Conservation (phyloP, 2,888 invertebrate genomes). For the Malthinus flaveolus region DNA sequence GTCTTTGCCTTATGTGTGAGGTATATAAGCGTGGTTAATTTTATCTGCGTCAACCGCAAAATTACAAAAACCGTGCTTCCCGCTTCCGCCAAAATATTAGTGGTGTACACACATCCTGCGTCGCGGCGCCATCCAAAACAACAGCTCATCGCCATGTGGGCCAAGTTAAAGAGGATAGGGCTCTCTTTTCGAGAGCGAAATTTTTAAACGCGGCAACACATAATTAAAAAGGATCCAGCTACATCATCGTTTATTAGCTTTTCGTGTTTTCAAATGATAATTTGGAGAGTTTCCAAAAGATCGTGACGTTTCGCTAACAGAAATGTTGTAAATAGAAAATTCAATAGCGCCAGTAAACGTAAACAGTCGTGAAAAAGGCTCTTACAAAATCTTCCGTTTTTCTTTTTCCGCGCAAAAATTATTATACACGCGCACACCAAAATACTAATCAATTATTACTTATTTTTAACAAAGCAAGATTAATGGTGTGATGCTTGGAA, state of each 20-base stretch:
- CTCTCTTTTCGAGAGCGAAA: background rate
- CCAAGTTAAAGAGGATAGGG: conserved; percentile 11
- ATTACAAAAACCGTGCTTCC: conserved; percentile 40
- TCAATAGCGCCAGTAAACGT: conserved; percentile 8
- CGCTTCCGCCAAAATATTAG: conserved; percentile 39
- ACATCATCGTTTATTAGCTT: conserved; percentile 10
- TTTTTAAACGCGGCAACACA: background rate
- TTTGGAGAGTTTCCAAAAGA: conserved; percentile 12
- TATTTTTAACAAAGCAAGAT: background rate
- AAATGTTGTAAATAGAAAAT: conserved; percentile 16
- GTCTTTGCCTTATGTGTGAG: conserved; percentile 20
- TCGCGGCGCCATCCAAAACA: conserved; percentile 22
- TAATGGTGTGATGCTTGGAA: background rate
- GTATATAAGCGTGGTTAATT: conserved; percentile 29
- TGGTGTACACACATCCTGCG: conserved; percentile 29
- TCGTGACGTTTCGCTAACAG: conserved; percentile 10
- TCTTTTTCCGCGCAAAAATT: background rate
- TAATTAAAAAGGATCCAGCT: conserved; percentile 1
- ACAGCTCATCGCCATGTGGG: conserved; percentile 10
- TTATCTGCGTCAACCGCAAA: conserved; percentile 38
- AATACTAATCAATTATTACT: background rate
- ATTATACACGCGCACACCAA: background rate
- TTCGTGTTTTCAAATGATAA: conserved; percentile 8
- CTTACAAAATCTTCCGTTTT: too few relatives aligned
- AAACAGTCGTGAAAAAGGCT: conserved; percentile 7